Percentiles rank a stretch among this genome's conserved stretches.
These are phyloP conservation scores for Nemopilema nomurai DNA, from an alignment of 30 jellyfish, hydroid and myxozoan species.

Conservation along the genomic window DNA sequence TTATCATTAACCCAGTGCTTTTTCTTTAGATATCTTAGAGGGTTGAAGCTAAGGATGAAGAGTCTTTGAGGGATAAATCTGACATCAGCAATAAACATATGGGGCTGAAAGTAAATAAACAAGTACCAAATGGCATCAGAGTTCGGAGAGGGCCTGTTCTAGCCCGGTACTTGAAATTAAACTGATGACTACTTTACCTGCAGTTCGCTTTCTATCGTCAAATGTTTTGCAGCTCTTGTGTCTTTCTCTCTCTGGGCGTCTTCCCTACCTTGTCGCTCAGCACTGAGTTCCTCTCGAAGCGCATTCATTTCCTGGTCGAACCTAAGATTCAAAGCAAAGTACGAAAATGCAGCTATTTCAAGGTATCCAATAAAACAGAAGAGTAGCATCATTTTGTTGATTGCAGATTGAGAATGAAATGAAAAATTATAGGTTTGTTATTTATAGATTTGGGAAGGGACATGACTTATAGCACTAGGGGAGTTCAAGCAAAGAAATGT, in stretches of 20 bases:
- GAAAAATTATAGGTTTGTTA: no score
- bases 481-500: no score
- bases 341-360: neutral
- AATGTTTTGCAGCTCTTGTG: constrained; percentile 44
- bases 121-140: neutral
- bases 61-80: no score
- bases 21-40: no score
- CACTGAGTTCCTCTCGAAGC: constrained; percentile 58
- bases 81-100: no score
- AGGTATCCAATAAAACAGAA: neutral
- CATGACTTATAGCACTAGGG: no score
- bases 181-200: constrained; percentile 12
- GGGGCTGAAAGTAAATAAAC: no score
- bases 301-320: constrained; percentile 83
- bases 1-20: no score
- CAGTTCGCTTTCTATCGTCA: constrained; percentile 52
- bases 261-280: constrained; percentile 53
- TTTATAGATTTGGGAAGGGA: no score
- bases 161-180: neutral
- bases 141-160: neutral
- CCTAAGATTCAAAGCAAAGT: constrained; percentile 41
- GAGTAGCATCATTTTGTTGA: neutral
- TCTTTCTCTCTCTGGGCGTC: constrained; percentile 74
- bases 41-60: no score
- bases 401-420: no score